These are phyloP conservation scores for Arenaria interpres DNA, from an alignment of 2,113 vertebrate genomes.

Conservation along the genomic window DNA sequence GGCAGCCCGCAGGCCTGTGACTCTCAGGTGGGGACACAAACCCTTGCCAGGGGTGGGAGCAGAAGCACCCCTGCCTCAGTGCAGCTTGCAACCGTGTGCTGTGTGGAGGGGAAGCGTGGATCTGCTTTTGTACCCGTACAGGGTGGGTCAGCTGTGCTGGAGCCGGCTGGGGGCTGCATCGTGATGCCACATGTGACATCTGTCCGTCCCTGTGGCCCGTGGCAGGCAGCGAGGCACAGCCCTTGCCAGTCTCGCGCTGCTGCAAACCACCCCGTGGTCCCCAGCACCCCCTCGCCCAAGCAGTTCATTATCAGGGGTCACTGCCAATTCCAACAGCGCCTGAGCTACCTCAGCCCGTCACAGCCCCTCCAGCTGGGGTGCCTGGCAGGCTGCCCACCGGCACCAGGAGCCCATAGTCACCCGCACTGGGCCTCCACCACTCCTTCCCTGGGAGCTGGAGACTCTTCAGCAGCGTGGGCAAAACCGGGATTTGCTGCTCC, in stretches of 20 bases:
- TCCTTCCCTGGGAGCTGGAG: background rate
- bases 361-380: background rate
- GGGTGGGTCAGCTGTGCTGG: background rate
- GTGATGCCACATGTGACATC: accelerated
- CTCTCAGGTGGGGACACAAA: background rate
- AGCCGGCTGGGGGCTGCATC: background rate
- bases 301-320: background rate
- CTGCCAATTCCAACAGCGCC: background rate
- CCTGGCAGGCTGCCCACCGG: background rate
- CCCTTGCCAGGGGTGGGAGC: background rate
- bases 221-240: background rate
- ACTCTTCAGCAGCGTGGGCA: background rate
- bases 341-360: background rate
- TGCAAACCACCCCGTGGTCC: background rate
- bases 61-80: background rate
- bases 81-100: accelerated
- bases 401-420: background rate
- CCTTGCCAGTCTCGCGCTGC: background rate
- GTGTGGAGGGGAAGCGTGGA: accelerated
- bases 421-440: accelerated
- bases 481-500: background rate
- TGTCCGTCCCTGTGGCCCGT: background rate
- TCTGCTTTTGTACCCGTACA: background rate
- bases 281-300: background rate
- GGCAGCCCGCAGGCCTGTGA: background rate